Conservation (phyloP, 2,113 vertebrate genomes). For the Mungos mungo region DNA sequence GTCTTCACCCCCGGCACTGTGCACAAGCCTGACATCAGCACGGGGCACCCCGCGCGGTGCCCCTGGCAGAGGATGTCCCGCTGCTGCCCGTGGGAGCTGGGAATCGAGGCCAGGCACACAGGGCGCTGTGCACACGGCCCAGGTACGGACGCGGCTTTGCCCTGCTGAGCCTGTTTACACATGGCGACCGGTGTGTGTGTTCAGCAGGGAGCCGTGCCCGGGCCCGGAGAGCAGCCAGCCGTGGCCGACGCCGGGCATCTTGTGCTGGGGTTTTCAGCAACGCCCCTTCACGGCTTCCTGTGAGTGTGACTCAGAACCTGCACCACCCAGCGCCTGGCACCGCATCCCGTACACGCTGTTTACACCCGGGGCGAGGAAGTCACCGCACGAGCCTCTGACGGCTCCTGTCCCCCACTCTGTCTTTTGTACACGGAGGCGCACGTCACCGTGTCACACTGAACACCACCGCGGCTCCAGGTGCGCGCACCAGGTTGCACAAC, state of each 20-base stretch:
- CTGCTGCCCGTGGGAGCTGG: background rate
- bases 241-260: fast-evolving
- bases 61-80: fast-evolving
- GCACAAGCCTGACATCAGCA: fast-evolving
- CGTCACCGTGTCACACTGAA: fast-evolving
- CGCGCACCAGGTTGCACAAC: fast-evolving
- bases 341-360: fast-evolving
- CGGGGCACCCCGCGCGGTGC: fast-evolving
- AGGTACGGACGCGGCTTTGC: fast-evolving
- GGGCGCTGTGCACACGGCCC: fast-evolving
- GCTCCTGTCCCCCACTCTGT: fast-evolving
- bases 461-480: fast-evolving
- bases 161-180: background rate
- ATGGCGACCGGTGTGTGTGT: fast-evolving
- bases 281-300: background rate
- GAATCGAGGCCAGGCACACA: fast-evolving
- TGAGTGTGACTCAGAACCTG: background rate
- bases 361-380: background rate
- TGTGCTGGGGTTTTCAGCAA: background rate
- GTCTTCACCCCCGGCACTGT: fast-evolving
- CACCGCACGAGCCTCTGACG: fast-evolving
- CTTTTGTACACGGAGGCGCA: fast-evolving
- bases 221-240: background rate
- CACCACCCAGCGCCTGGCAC: fast-evolving
- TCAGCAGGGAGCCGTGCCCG: fast-evolving